These are phyloP conservation scores for Cataglyphis livida DNA, from an alignment of 2,888 invertebrate species.

Conservation along the genomic window DNA sequence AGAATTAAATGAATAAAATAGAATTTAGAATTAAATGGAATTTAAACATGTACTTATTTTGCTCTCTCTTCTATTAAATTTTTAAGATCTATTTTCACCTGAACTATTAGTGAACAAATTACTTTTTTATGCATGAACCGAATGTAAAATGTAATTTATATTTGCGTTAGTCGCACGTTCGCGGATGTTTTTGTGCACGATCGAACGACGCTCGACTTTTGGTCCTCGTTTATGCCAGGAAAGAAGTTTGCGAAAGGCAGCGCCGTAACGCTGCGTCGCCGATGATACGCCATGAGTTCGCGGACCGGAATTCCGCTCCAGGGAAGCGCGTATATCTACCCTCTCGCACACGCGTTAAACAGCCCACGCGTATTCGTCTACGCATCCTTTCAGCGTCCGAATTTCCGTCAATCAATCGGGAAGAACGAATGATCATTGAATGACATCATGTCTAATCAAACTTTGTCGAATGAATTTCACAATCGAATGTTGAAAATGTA, in stretches of 20 bases:
- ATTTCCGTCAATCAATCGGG: constrained; percentile 40
- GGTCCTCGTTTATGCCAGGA: constrained; percentile 42
- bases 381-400: constrained; percentile 34
- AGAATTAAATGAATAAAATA: not conserved
- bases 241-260: constrained; percentile 68
- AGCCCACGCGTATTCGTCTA: constrained; percentile 38
- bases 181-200: constrained; percentile 30
- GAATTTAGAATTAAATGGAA: not conserved
- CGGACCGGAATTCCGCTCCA: constrained; percentile 84
- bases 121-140: not conserved
- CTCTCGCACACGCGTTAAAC: constrained; percentile 65
- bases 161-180: not conserved
- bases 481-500: not conserved
- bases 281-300: constrained; percentile 72
- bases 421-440: constrained; percentile 5
- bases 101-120: not conserved
- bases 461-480: not conserved
- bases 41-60: not conserved
- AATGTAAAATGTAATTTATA: not conserved
- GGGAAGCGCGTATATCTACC: constrained; percentile 81
- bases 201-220: constrained; percentile 20
- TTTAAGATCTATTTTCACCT: not conserved
- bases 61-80: too few species aligned
- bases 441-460: not conserved
- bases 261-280: constrained; percentile 70